A percentile compares a stretch with the other conserved stretches of the same genome.
phyloP scores from a whole-genome alignment of 2,888 invertebrate species.

The Lasioglossum villosulum region DNA sequence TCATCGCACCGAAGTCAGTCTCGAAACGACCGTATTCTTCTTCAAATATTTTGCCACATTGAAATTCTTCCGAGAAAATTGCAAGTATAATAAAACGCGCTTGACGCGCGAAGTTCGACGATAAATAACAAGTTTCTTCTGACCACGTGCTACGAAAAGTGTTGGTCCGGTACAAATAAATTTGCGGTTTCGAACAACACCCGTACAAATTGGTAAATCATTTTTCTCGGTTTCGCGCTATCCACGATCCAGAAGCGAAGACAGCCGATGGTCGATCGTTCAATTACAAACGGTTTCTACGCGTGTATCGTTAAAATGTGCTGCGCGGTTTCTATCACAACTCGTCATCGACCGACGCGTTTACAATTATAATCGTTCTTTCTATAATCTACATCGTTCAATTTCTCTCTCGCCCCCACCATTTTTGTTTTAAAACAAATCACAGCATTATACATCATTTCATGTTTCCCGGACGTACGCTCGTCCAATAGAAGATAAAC shows the following conservation, averaged over 20 bases:
- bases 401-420: background rate
- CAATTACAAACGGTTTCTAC: slow-evolving; percentile 23
- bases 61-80: background rate
- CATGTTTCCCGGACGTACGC: slow-evolving; percentile 25
- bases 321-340: slow-evolving; percentile 44
- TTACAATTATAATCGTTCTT: slow-evolving; percentile 32
- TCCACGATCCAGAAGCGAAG: slow-evolving; percentile 26
- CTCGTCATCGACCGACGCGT: slow-evolving; percentile 44
- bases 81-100: background rate
- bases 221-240: background rate
- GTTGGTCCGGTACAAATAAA: background rate
- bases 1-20: background rate
- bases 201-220: background rate
- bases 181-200: background rate
- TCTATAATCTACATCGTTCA: slow-evolving; percentile 45
- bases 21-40: background rate
- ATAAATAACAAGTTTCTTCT: background rate
- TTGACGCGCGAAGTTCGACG: background rate
- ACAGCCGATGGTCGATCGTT: slow-evolving; percentile 22
- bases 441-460: slow-evolving; percentile 60
- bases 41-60: background rate
- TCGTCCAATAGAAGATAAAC: slow-evolving; percentile 23
- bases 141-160: background rate
- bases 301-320: slow-evolving; percentile 34
- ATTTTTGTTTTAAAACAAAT: slow-evolving; percentile 52